These are phyloP conservation scores for Tangara arthus DNA, from an alignment of 2,797 vertebrate species.

Conservation along the genomic window DNA sequence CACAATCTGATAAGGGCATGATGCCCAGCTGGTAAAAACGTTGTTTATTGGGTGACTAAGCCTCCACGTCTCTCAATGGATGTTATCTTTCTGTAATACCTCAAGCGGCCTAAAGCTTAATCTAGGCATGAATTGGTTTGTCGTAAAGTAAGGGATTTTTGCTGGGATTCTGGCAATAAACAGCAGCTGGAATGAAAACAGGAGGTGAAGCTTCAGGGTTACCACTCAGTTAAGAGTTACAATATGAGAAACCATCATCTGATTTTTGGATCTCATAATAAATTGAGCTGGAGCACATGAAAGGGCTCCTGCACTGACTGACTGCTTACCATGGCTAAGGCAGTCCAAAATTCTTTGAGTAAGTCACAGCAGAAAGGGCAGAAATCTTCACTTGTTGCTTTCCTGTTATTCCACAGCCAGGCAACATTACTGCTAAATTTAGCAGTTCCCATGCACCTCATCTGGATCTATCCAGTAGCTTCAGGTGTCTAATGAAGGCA, in stretches of 20 bases:
- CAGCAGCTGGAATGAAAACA: background rate
- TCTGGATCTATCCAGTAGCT: background rate
- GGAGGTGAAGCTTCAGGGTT: background rate
- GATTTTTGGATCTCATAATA: background rate
- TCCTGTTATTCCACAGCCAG: background rate
- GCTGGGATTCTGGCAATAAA: background rate
- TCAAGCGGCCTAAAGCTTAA: background rate
- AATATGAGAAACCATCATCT: background rate
- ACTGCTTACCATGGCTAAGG: background rate
- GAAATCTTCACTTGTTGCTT: background rate
- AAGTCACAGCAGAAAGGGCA: background rate
- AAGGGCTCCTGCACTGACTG: background rate
- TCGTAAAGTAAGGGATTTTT: background rate
- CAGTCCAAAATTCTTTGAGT: background rate
- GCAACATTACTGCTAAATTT: background rate
- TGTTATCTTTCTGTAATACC: slow-evolving; percentile 11
- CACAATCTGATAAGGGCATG: background rate
- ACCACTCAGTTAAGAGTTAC: background rate
- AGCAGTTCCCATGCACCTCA: background rate
- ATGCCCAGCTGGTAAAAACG: background rate
- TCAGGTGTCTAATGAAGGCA: background rate
- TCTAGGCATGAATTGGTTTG: background rate
- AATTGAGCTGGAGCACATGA: background rate
- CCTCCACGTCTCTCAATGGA: background rate
- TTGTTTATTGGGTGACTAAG: background rate